These are phyloP conservation scores for Bufo bufo DNA, from an alignment of 2,113 vertebrate species.

Conservation along the genomic window DNA sequence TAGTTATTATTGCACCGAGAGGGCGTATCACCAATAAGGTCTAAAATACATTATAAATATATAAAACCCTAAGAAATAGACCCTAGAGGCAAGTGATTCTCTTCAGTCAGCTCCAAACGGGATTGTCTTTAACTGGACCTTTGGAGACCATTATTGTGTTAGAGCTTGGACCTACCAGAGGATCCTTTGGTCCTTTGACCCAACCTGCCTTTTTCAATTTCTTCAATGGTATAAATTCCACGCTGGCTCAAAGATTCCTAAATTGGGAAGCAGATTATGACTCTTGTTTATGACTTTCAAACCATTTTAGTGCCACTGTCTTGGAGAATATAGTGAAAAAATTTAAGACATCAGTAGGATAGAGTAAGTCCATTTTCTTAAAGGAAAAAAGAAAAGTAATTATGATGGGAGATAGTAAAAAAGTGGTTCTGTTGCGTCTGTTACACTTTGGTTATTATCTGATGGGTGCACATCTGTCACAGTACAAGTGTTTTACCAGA, in stretches of 20 bases:
- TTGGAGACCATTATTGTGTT: too few relatives aligned
- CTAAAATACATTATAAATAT: too few relatives aligned
- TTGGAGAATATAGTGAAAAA: background rate
- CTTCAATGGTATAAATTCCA: background rate
- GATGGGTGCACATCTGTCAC: background rate
- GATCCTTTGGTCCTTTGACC: too few relatives aligned
- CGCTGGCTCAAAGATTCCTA: background rate
- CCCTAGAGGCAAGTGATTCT: too few relatives aligned
- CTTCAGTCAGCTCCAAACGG: too few relatives aligned
- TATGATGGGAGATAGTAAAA: conserved; percentile 28
- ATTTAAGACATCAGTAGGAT: background rate
- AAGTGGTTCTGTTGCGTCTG: background rate
- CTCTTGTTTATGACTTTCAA: background rate
- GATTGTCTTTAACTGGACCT: too few relatives aligned
- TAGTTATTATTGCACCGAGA: too few relatives aligned
- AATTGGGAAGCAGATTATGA: background rate
- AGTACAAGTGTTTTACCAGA: background rate
- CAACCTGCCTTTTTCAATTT: background rate
- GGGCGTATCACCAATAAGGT: too few relatives aligned
- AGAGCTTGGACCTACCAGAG: too few relatives aligned
- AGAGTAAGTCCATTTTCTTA: conserved; percentile 20
- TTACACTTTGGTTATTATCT: conserved; percentile 25
- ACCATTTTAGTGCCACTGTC: background rate
- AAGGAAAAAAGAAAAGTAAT: conserved; percentile 28
- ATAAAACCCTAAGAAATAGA: too few relatives aligned